Evolutionary conservation across 30 jellyfish, hydroid and myxozoan species (phyloP).

Genomic region (Nemopilema nomurai): DNA sequence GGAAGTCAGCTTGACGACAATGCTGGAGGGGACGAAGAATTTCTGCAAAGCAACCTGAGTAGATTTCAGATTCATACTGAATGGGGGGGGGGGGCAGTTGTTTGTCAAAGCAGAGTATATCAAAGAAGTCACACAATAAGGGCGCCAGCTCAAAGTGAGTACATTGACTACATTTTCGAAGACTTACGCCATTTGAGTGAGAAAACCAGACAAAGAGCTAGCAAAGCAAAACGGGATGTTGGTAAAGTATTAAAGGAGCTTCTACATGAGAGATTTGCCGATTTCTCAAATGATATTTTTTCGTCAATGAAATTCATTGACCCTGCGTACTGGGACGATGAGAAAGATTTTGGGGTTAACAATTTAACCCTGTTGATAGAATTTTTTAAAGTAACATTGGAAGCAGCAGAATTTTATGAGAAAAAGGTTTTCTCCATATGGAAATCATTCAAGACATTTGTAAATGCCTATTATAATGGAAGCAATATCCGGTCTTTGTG

Average conservation of each 20-base stretch:
- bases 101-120: neutral
- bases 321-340: neutral
- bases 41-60: constrained; percentile 20
- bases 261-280: constrained; percentile 16
- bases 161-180: constrained; percentile 1
- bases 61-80: constrained; percentile 11
- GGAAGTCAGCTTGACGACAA: constrained; percentile 4
- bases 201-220: neutral
- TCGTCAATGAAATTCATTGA: neutral
- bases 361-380: too few relatives aligned
- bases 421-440: too few relatives aligned
- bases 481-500: too few relatives aligned
- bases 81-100: neutral
- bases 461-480: too few relatives aligned
- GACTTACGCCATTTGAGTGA: constrained; percentile 14
- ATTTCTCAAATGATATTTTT: neutral
- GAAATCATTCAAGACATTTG: too few relatives aligned
- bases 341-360: neutral
- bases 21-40: constrained; percentile 25
- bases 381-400: too few relatives aligned
- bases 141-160: constrained; percentile 15
- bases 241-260: neutral
- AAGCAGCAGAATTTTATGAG: too few relatives aligned
- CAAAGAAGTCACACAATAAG: constrained; percentile 9
- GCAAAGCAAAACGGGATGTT: constrained; percentile 35